phyloP scores from a whole-genome alignment of 2,888 invertebrate species.

The Agrotis puta region DNA sequence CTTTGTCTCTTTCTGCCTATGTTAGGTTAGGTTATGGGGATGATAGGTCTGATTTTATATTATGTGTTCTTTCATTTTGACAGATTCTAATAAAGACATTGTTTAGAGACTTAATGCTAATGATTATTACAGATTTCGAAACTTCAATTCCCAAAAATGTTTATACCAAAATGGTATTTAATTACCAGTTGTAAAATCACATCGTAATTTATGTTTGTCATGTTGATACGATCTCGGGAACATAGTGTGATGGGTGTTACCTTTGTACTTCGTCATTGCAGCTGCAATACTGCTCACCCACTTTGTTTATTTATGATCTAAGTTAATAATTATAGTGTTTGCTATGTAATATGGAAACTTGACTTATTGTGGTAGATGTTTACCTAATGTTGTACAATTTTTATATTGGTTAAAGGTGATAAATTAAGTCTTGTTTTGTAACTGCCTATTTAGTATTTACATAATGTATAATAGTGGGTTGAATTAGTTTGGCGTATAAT shows the following conservation, averaged over 20 bases:
- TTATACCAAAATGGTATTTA: constrained; percentile 55
- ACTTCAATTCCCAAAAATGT: constrained; percentile 29
- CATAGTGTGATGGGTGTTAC: constrained; percentile 54
- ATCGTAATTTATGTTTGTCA: constrained; percentile 57
- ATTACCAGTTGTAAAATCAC: constrained; percentile 58
- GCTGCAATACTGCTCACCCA: constrained; percentile 54
- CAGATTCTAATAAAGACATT: too few species aligned
- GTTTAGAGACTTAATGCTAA: not conserved
- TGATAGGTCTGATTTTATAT: too few species aligned
- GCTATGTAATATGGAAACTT: constrained; percentile 22
- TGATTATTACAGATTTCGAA: constrained; percentile 37
- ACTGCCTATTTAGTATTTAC: not conserved
- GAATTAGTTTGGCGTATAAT: not conserved
- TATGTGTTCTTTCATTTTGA: too few species aligned
- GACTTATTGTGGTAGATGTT: constrained; percentile 36
- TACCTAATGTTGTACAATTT: constrained; percentile 19
- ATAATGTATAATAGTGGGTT: not conserved
- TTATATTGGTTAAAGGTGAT: not conserved
- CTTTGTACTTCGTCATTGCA: constrained; percentile 55
- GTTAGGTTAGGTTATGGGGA: too few species aligned
- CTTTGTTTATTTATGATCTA: constrained; percentile 51
- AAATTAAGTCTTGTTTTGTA: not conserved
- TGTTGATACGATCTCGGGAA: constrained; percentile 58
- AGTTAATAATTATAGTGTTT: constrained; percentile 58
- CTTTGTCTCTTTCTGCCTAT: too few species aligned